Conservation (phyloP, 30 jellyfish, hydroid and myxozoan genomes). For the Turritopsis dohrnii region DNA sequence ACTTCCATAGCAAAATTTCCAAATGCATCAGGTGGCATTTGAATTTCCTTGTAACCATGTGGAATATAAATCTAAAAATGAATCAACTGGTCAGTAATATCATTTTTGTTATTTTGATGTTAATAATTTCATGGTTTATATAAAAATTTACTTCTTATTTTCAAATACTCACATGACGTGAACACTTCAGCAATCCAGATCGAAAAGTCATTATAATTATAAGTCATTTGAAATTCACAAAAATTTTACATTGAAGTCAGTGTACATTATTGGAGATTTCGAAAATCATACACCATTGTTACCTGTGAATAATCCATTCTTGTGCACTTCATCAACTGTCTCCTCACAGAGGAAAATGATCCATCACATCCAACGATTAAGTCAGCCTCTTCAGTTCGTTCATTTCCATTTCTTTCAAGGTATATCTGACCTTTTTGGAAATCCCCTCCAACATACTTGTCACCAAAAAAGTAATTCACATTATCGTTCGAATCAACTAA, state of each 20-base stretch:
- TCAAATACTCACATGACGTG: too few relatives aligned
- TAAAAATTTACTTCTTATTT: too few relatives aligned
- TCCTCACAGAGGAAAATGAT: constrained; percentile 70
- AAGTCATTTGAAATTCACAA: too few relatives aligned
- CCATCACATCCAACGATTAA: constrained; percentile 96
- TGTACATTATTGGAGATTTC: too few relatives aligned
- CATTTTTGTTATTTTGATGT: too few relatives aligned
- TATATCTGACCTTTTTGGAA: constrained; percentile 43
- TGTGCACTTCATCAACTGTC: constrained; percentile 44
- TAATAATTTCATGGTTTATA: too few relatives aligned
- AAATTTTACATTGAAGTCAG: too few relatives aligned
- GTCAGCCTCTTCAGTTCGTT: constrained; percentile 35
- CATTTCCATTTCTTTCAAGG: constrained; percentile 33
- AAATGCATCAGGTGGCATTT: constrained; percentile 61
- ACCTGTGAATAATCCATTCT: constrained; percentile 53
- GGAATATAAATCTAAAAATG: constrained; percentile 62
- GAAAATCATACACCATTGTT: too few relatives aligned
- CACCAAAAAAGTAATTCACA: constrained; percentile 49
- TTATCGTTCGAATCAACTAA: constrained; percentile 58
- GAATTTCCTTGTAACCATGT: constrained; percentile 94
- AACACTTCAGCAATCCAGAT: too few relatives aligned
- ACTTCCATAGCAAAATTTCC: constrained; percentile 82
- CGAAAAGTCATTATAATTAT: too few relatives aligned
- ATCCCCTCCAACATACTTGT: constrained; percentile 51
- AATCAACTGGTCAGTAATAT: too few relatives aligned